phyloP scores from a whole-genome alignment of 2,888 invertebrate genomes.

The Tridacna gigas region DNA sequence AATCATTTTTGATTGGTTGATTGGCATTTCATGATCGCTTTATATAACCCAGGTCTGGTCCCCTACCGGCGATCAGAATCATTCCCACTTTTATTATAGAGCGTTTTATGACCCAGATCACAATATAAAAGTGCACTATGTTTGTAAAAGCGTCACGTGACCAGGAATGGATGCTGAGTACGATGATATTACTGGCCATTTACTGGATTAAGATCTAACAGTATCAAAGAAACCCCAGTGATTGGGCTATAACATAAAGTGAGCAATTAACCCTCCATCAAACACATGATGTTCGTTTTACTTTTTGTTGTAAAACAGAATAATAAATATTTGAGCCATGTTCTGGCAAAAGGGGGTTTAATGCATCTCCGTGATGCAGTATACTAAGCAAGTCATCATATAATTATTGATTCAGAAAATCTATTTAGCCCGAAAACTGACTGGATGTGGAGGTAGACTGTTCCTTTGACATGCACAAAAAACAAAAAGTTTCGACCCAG shows the following conservation, averaged over 20 bases:
- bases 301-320: no score
- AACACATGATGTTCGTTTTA: no score
- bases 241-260: background rate
- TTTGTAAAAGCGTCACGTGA: slow-evolving; percentile 14
- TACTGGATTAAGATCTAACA: slow-evolving; percentile 4
- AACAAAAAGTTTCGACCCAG: no score
- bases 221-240: slow-evolving; percentile 14
- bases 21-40: slow-evolving; percentile 25
- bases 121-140: slow-evolving; percentile 8
- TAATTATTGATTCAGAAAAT: no score
- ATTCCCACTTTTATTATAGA: background rate
- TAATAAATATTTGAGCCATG: no score
- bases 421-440: no score
- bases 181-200: slow-evolving; percentile 8
- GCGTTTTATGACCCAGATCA: slow-evolving; percentile 18
- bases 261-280: background rate
- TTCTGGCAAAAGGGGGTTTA: no score
- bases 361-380: no score
- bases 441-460: no score
- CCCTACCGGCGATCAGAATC: slow-evolving; percentile 16
- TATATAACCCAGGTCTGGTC: background rate
- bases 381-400: no score
- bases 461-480: no score
- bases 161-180: slow-evolving; percentile 4
- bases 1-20: slow-evolving; percentile 1